phyloP scores from a whole-genome alignment of 2,113 vertebrate species.

The Zingel zingel region DNA sequence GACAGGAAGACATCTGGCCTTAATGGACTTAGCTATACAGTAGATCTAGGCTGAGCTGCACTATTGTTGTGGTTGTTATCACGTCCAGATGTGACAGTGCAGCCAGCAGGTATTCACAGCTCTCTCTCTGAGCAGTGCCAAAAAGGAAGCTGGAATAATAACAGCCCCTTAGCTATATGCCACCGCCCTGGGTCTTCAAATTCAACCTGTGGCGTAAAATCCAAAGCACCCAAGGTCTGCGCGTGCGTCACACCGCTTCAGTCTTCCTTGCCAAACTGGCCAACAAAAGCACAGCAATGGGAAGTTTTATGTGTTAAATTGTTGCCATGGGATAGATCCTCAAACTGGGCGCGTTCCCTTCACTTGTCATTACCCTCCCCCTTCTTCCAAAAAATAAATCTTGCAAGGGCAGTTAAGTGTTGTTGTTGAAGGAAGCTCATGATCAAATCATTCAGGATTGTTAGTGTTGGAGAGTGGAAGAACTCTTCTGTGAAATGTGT shows the following conservation, averaged over 20 bases:
- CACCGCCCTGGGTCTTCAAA: slow-evolving; percentile 25
- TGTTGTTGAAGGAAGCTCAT: slow-evolving; percentile 20
- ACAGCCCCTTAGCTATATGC: slow-evolving; percentile 34
- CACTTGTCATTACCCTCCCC: slow-evolving; percentile 24
- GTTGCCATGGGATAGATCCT: slow-evolving; percentile 25
- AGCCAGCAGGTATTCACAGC: slow-evolving; percentile 59
- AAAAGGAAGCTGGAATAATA: slow-evolving; percentile 69
- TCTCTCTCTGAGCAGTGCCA: slow-evolving; percentile 32
- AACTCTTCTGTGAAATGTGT: neutral
- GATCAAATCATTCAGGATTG: slow-evolving; percentile 16
- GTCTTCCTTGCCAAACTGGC: slow-evolving; percentile 33
- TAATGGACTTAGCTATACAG: slow-evolving; percentile 50
- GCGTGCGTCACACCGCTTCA: slow-evolving; percentile 46
- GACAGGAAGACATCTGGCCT: slow-evolving; percentile 51
- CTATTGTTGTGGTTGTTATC: slow-evolving; percentile 44
- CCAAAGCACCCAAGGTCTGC: neutral
- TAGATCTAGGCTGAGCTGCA: slow-evolving; percentile 45
- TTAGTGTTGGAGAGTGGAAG: neutral
- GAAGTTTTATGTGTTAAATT: slow-evolving; percentile 38
- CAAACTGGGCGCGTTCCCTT: slow-evolving; percentile 36
- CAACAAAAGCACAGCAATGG: slow-evolving; percentile 65
- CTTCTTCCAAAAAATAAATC: slow-evolving; percentile 36
- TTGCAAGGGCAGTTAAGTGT: slow-evolving; percentile 15
- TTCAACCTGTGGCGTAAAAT: slow-evolving; percentile 15
- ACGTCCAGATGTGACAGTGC: slow-evolving; percentile 40